Conservation (phyloP, 2,888 invertebrate species). For the Bedellia somnulentella region DNA sequence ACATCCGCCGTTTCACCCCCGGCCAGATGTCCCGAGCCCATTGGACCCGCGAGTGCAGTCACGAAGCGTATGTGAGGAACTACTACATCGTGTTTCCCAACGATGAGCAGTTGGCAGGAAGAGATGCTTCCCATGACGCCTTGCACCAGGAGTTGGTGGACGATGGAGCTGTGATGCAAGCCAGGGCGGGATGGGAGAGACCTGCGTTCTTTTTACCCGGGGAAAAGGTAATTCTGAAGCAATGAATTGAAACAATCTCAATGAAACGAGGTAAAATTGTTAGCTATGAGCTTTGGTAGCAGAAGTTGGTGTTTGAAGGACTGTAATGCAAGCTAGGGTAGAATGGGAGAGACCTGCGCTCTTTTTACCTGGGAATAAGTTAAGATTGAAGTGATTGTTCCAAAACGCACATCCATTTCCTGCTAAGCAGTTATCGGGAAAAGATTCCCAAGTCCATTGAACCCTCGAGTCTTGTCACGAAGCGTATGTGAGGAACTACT, state of each 20-base stretch:
- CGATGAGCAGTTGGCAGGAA: conserved; percentile 80
- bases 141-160: conserved; percentile 66
- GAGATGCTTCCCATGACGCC: conserved; percentile 58
- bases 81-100: conserved; percentile 77
- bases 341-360: not conserved
- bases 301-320: not conserved
- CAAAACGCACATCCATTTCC: too few species aligned
- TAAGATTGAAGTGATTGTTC: too few species aligned
- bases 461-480: conserved; percentile 82
- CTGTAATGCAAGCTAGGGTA: not conserved
- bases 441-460: conserved; percentile 75
- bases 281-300: not conserved
- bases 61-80: conserved; percentile 88
- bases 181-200: conserved; percentile 85
- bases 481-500: conserved; percentile 86
- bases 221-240: conserved; percentile 13
- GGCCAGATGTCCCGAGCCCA: conserved; percentile 68
- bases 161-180: conserved; percentile 85
- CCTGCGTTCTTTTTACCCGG: conserved; percentile 76
- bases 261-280: too few species aligned
- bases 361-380: conserved; percentile 16
- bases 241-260: not conserved
- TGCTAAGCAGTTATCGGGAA: too few species aligned
- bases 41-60: conserved; percentile 82
- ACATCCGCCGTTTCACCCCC: conserved; percentile 80